Evolutionary conservation across 2,113 vertebrate species (phyloP), one percentile per base, ranked within the genome.

Genomic region (Nycticorax nycticorax): DNA sequence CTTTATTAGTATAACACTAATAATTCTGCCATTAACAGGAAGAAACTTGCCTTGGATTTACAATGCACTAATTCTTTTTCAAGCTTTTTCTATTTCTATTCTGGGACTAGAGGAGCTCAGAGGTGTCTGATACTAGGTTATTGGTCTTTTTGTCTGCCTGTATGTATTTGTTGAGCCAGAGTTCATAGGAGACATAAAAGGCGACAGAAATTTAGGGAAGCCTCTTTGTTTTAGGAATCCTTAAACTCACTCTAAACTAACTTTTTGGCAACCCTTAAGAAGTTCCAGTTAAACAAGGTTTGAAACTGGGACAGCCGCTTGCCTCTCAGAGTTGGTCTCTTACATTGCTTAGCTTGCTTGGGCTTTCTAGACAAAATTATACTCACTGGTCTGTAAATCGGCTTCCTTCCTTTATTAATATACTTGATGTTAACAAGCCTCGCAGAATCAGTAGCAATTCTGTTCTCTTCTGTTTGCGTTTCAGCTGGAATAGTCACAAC

Each of bases 21-120:
- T 92, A 96, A 95, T 93, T 93, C 66, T 89, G 74, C 81, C 77
- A 68, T 75, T 95, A 87, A 52, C 52, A 85, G 73, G 80, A 91
- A 78, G 66, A 89, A 95, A 89, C 27, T 79, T 84, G 43, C 71
- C 84, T 92, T 88, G 62, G 43, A 79, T 95, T 96, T 92, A 90
- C 50, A 82, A 71, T 2, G 12, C 14, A 22, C 53, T 83, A 86
- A 45, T 60, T 85, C 52, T 81, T 95, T 93, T 69, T 37, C 3
- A 28, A 87, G 33, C 47, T 76, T 91, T 93, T 93, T 83, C 62
- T 89, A 9, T 92, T 81, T 91, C 47, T 81, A 0, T 52, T 90
- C 50, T 91, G 73, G 43, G 77, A 87, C 43, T 74, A 72, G 43
- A 81, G 39, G 22, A 71, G 76, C 68, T 92, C 83, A 85, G 43